phyloP scores from a whole-genome alignment of 92 coral and sea anemone species.

The Montipora capitata region DNA sequence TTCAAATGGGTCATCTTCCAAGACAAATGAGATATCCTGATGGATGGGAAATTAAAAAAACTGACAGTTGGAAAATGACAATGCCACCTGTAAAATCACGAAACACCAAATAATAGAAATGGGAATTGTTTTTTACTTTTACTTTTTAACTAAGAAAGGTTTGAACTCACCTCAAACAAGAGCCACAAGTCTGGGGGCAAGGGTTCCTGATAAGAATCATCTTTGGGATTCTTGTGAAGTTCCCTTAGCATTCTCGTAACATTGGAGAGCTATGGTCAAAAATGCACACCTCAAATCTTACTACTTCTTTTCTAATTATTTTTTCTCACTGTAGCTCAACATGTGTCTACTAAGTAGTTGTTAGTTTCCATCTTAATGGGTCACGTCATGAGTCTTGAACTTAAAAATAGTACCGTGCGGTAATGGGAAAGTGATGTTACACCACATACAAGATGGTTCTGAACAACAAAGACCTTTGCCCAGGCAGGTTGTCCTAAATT shows the following conservation, averaged over 20 bases:
- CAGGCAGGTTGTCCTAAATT: too few species aligned
- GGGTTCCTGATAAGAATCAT: slow-evolving; percentile 73
- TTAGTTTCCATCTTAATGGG: too few species aligned
- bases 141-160: background rate
- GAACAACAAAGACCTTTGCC: too few species aligned
- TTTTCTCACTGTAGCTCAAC: too few species aligned
- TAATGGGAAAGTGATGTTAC: too few species aligned
- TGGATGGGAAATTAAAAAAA: background rate
- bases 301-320: too few species aligned
- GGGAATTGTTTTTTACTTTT: too few species aligned
- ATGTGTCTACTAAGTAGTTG: too few species aligned
- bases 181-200: slow-evolving; percentile 96
- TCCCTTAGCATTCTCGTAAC: slow-evolving; percentile 88
- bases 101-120: background rate
- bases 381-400: too few species aligned
- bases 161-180: slow-evolving; percentile 76
- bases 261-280: slow-evolving; percentile 78
- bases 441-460: too few species aligned
- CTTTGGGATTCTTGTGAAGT: slow-evolving; percentile 90
- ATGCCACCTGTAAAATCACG: background rate
- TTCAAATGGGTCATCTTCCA: slow-evolving; percentile 99
- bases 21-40: slow-evolving; percentile 84
- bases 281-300: background rate
- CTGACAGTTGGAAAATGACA: background rate
- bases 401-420: too few species aligned